phyloP scores from a whole-genome alignment of 2,113 vertebrate species.

The Arothron firmamentum region DNA sequence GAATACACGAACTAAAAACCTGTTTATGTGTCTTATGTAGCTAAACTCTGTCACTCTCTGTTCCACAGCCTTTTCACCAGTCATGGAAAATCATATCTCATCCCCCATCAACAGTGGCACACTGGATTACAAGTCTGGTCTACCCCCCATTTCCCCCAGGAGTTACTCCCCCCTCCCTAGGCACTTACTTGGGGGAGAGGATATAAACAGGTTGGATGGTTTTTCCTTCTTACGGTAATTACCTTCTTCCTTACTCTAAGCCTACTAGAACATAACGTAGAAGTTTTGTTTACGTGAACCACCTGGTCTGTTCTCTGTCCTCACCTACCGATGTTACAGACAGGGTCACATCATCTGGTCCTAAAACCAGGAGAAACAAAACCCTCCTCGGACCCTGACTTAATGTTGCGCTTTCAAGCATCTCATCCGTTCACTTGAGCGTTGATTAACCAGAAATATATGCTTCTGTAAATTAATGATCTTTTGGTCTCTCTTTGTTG shows the following conservation, averaged over 20 bases:
- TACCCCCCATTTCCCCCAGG: constrained; percentile 87
- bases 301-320: constrained; percentile 11
- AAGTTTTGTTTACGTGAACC: constrained; percentile 7
- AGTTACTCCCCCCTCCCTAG: constrained; percentile 93
- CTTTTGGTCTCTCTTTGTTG: not conserved
- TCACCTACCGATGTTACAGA: too few relatives aligned
- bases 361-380: too few relatives aligned
- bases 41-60: not conserved
- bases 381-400: too few relatives aligned
- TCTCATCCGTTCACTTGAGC: too few relatives aligned
- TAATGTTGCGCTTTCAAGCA: too few relatives aligned
- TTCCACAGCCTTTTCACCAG: constrained; percentile 85
- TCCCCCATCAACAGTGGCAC: constrained; percentile 86
- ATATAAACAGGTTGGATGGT: constrained; percentile 94
- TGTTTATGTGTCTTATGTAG: not conserved
- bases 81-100: constrained; percentile 93
- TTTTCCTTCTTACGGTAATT: constrained; percentile 80
- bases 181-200: constrained; percentile 92
- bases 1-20: not conserved
- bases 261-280: constrained; percentile 60
- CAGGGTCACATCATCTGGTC: not conserved
- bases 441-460: too few relatives aligned
- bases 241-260: constrained; percentile 50
- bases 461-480: not conserved
- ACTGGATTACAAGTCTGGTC: constrained; percentile 91